Evolutionary conservation across 2,888 invertebrate species (phyloP), one percentile per base, ranked within the genome.

Genomic region (Netelia fuscicornis): DNA sequence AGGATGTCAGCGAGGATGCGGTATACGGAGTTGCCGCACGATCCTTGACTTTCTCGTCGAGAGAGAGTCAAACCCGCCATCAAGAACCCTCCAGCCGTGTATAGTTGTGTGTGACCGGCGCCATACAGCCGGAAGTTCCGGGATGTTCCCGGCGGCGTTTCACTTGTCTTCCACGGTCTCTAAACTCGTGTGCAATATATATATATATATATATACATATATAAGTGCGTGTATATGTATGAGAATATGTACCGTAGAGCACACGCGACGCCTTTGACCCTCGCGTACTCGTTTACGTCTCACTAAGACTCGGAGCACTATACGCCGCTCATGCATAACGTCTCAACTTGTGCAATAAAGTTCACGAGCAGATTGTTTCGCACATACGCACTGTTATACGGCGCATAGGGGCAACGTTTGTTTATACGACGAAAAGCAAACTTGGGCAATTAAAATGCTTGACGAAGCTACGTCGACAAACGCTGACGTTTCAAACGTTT

Each of bases 111-210:
- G 62, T 60, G 64, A 78, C 60, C 67, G 54, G 37, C 64, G 70
- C 74, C 37, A 17, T n/a, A 67, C 48, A 54, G 37, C 68, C 83
- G 75, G 83, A 80, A 83, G 68, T 83, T 83, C 71, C 42, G 17
- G 58, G 80, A 80, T 75, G 75, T 80, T 75, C 42, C 52, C 23
- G 65, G 75, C 75, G 65, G 78, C 77, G 60, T 62, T 68, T 75
- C 79, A 71, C 56, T 83, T 65, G 79, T 75, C 74, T 78, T 72
- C 54, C 10, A 17, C 52, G 37, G 17, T 42, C 37, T 72, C 56
- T 62, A 65, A 25, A 72, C 56, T 37, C 58, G 17, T 6, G 8
- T 56, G 20, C 2, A 25, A 25, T 25, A 11, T 52, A 11, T 56
- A 20, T 56, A 56, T 56, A 25, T 25, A 11, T 52, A 11, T 56